Conservation (phyloP, 2,113 vertebrate species). For the Xenopus tropicalis region UCB_Xtro_10.0 CM004449.2:17398501-17399000, state of each 20-base stretch:
- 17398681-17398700: too few relatives aligned
- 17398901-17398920: neutral
- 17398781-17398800: constrained; percentile 6
- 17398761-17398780: too few relatives aligned
- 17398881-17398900: neutral
- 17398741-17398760: too few relatives aligned
- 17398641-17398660: too few relatives aligned
- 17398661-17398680: too few relatives aligned
- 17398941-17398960: too few relatives aligned
- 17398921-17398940: neutral
- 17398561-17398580: too few relatives aligned
- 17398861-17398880: constrained; percentile 17
- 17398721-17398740: too few relatives aligned
- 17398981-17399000: neutral
- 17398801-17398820: constrained; percentile 7
- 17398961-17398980: neutral
- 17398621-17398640: too few relatives aligned
- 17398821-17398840: constrained; percentile 13
- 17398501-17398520: neutral
- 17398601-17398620: too few relatives aligned
- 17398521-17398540: neutral
- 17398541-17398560: neutral
- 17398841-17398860: constrained; percentile 26
- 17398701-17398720: too few relatives aligned
- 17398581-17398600: too few relatives aligned